Conservation (phyloP, 2,113 vertebrate species). For the Butorides virescens region DNA sequence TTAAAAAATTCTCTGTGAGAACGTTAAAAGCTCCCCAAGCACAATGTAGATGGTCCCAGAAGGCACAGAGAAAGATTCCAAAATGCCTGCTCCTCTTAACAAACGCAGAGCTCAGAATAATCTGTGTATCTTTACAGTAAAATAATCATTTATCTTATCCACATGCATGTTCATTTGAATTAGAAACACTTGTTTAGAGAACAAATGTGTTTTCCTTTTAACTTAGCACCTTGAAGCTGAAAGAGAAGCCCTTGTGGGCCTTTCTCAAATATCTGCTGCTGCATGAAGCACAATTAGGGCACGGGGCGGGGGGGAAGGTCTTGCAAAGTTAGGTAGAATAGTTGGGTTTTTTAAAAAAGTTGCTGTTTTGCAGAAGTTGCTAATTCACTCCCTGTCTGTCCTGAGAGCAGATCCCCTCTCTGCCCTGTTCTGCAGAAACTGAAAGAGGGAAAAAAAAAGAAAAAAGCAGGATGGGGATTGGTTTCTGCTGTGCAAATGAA, state of each 20-base stretch:
- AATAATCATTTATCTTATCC: not conserved
- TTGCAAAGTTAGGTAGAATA: not conserved
- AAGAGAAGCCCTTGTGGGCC: not conserved
- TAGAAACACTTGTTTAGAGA: not conserved
- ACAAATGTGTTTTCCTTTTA: not conserved
- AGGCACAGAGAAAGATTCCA: not conserved
- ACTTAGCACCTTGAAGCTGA: not conserved
- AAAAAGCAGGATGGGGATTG: not conserved
- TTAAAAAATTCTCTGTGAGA: not conserved
- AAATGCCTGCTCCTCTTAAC: not conserved
- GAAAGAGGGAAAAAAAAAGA: not conserved
- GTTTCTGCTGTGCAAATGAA: not conserved
- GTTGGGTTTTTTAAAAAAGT: rapidly evolving
- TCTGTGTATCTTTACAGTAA: not conserved
- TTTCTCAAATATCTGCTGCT: not conserved
- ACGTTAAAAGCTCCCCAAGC: not conserved
- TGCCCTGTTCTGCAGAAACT: not conserved
- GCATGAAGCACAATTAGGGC: not conserved
- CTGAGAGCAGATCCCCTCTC: not conserved
- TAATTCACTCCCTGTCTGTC: not conserved
- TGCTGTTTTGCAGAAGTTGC: not conserved
- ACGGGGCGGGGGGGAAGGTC: not conserved
- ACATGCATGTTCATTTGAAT: not conserved
- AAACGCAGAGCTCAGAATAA: not conserved
- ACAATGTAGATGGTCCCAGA: not conserved